Evolutionary conservation across 2,113 vertebrate genomes (phyloP), one percentile per base, ranked within the genome.

Genomic region (Actenoides lindsayi): DNA sequence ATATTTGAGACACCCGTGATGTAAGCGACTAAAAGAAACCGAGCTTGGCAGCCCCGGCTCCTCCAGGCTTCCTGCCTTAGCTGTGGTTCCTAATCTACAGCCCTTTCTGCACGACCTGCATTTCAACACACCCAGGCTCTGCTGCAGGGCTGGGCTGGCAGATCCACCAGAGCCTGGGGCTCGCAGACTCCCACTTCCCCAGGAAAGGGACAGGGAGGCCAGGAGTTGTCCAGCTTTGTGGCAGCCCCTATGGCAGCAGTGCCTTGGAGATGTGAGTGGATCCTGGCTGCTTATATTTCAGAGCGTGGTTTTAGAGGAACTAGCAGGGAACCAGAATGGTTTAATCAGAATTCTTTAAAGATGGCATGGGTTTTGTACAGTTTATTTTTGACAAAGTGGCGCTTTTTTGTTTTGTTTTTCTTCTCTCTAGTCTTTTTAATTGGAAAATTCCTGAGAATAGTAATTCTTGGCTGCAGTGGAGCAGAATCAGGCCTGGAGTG

Each of bases 1-100:
- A 87, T 78, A 75, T 87, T 81, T 81, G 91, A 87, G 89, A 93
- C 60, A 42, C 50, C 54, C 3, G 14, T 78, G 87, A 94, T 87
- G 56, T 87, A 80, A 95, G 77, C 0, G 24, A 81, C 64, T 46
- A 35, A 93, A 77, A 30, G 83, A 63, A 92, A n/a, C 23, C 27
- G 75, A 68, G 64, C 20, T 92, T 89, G 91, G 89, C 89, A 92
- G 89, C n/a, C 89, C 60, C 4, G 9, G 79, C 68, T 83, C 44
- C 64, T 71, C 50, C 59, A 67, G 64, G 59, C 51, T 93, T 23
- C 82, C 88, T 85, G 77, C 75, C 69, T 81, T 1, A 44, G 53
- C 70, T 3, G 1, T 24, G 6, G 70, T 35, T 84, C 54, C 64
- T 51, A 35, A 6, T 20, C 28, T 65, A 7, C 0, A 14, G 31